Conservation (phyloP, 1,140 invertebrate species). For the Leptoteleia sp. region DNA sequence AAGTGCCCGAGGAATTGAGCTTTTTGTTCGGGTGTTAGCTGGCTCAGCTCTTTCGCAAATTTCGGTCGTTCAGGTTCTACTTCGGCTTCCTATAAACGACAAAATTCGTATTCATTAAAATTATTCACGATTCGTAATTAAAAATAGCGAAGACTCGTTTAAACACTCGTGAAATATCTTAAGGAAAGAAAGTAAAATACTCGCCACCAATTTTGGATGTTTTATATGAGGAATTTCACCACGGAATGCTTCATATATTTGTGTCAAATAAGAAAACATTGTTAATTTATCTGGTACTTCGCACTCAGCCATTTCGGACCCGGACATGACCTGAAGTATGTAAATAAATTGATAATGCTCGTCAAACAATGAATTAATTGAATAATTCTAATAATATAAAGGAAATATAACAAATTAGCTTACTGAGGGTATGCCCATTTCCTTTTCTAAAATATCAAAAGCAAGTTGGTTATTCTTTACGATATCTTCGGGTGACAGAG, state of each 20-base stretch:
- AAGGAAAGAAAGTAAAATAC: no score
- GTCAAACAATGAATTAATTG: no score
- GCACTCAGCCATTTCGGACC: conserved; percentile 88
- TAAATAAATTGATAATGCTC: no score
- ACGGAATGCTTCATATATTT: conserved; percentile 91
- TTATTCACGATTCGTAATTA: no score
- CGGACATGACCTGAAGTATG: conserved; percentile 86
- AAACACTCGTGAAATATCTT: no score
- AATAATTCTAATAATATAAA: no score
- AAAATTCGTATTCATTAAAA: no score
- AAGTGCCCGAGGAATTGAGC: conserved; percentile 75
- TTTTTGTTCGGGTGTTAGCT: conserved; percentile 77
- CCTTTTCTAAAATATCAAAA: conserved; percentile 90
- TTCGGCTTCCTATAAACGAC: conserved; percentile 73
- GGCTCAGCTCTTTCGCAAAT: conserved; percentile 75
- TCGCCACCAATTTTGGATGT: conserved; percentile 88
- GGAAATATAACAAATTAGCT: no score
- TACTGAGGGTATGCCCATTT: no score
- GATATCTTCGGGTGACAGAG: no score
- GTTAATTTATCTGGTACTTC: conserved; percentile 87
- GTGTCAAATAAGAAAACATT: conserved; percentile 92
- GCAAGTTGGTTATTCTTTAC: conserved; percentile 92
- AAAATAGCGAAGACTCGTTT: no score
- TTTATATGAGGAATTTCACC: conserved; percentile 91
- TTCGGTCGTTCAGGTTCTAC: conserved; percentile 72